Evolutionary conservation across 2,888 invertebrate genomes (phyloP).

Genomic region (Watsonalla cultraria): DNA sequence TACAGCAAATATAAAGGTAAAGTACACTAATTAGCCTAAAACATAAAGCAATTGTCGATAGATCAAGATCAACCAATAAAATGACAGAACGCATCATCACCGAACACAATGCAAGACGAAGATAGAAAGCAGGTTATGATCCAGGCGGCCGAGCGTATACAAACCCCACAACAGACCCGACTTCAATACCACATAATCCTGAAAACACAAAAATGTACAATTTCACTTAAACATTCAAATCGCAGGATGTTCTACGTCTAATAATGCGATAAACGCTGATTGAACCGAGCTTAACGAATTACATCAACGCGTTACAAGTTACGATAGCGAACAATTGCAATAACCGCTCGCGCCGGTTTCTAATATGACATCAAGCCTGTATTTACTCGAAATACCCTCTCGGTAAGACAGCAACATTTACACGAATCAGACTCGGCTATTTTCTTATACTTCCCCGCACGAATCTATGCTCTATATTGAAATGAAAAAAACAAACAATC

Average conservation of each 20-base stretch:
- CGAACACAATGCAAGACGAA: slow-evolving; percentile 39
- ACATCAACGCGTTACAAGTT: too few relatives aligned
- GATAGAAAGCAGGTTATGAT: slow-evolving; percentile 48
- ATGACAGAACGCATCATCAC: slow-evolving; percentile 11
- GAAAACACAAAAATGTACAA: slow-evolving; percentile 59
- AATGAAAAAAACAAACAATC: too few relatives aligned
- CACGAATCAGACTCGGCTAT: too few relatives aligned
- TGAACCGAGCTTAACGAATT: too few relatives aligned
- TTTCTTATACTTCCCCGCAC: too few relatives aligned
- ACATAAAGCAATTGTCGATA: slow-evolving; percentile 47
- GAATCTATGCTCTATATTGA: too few relatives aligned
- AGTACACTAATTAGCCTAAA: slow-evolving; percentile 59
- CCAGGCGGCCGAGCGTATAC: slow-evolving; percentile 48
- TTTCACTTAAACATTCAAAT: slow-evolving; percentile 23
- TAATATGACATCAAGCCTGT: too few relatives aligned
- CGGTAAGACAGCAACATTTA: too few relatives aligned
- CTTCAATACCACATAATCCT: slow-evolving; percentile 55
- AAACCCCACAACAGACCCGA: slow-evolving; percentile 54
- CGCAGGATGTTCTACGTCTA: neutral
- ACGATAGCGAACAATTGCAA: too few relatives aligned
- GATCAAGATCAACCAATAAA: slow-evolving; percentile 44
- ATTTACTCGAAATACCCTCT: too few relatives aligned
- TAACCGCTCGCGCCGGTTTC: too few relatives aligned
- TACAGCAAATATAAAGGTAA: slow-evolving; percentile 52
- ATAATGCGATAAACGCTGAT: neutral